A percentile compares a stretch with the other conserved stretches of the same genome.
phyloP scores from a whole-genome alignment of 2,888 invertebrate genomes.

The Hesperia comma region DNA sequence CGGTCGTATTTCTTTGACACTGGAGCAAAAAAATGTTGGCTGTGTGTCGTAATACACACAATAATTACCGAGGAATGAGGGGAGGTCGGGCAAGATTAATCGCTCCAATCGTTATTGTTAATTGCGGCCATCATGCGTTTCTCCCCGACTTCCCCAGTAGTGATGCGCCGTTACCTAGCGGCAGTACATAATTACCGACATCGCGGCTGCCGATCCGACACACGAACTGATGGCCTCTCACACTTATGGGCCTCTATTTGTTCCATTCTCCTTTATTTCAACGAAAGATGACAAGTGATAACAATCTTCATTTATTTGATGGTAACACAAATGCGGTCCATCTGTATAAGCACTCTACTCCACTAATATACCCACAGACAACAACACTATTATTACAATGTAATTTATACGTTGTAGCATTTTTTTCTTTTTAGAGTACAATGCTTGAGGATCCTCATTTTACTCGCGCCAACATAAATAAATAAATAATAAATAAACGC shows the following conservation, averaged over 20 bases:
- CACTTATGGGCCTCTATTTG: constrained; percentile 5
- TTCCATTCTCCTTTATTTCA: neutral
- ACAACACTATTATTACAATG: neutral
- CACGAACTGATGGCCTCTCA: neutral
- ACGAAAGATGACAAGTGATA: constrained; percentile 10
- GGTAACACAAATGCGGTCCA: constrained; percentile 1
- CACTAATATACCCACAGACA: neutral
- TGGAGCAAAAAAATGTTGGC: constrained; percentile 18
- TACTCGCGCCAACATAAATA: neutral
- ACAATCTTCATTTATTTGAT: constrained; percentile 9
- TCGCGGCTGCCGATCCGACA: neutral
- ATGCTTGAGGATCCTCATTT: neutral
- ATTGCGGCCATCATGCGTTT: constrained; percentile 39
- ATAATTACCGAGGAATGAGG: constrained; percentile 39
- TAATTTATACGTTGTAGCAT: neutral
- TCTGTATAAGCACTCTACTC: neutral
- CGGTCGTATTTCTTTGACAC: neutral
- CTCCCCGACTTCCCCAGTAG: constrained; percentile 19
- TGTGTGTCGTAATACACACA: constrained; percentile 34
- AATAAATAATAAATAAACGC: too few relatives aligned
- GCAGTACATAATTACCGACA: constrained; percentile 15
- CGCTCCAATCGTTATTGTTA: constrained; percentile 43
- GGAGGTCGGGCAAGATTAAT: constrained; percentile 41
- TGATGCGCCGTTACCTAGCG: constrained; percentile 9
- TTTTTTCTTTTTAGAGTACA: neutral